phyloP scores from a whole-genome alignment of 2,888 invertebrate species.

The Amphiduros pacificus region DNA sequence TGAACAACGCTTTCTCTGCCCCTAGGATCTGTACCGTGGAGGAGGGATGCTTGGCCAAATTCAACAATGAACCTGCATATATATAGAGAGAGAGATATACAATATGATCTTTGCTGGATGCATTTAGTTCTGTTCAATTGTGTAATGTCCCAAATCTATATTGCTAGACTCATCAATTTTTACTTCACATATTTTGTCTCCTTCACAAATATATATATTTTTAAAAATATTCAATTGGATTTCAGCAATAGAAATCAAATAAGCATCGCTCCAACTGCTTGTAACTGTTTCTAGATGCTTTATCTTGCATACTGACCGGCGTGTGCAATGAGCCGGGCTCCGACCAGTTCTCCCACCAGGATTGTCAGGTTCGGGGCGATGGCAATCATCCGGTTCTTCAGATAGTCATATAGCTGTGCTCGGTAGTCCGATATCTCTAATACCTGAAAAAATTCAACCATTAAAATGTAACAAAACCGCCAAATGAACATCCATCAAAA shows the following conservation, averaged over 20 bases:
- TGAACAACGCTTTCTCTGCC: conserved; percentile 96
- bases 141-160: too few relatives aligned
- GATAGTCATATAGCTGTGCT: conserved; percentile 84
- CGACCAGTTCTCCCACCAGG: conserved; percentile 94
- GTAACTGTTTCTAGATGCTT: too few relatives aligned
- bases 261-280: too few relatives aligned
- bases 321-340: conserved; percentile 93
- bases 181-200: too few relatives aligned
- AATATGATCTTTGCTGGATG: too few relatives aligned
- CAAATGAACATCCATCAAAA: too few relatives aligned
- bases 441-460: conserved; percentile 63
- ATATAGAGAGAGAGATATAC: neutral
- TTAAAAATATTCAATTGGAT: too few relatives aligned
- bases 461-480: neutral
- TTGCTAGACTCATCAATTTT: too few relatives aligned
- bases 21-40: conserved; percentile 98
- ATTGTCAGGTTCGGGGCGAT: conserved; percentile 97
- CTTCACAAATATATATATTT: too few relatives aligned
- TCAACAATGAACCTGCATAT: conserved; percentile 75
- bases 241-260: too few relatives aligned
- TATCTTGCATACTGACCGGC: too few relatives aligned
- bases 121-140: too few relatives aligned
- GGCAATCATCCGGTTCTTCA: conserved; percentile 96
- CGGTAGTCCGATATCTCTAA: conserved; percentile 90
- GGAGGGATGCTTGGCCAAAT: conserved; percentile 95